Base-by-base conservation (phyloP, 2,113 vertebrate genomes). In the Periophthalmus modestus region DNA sequence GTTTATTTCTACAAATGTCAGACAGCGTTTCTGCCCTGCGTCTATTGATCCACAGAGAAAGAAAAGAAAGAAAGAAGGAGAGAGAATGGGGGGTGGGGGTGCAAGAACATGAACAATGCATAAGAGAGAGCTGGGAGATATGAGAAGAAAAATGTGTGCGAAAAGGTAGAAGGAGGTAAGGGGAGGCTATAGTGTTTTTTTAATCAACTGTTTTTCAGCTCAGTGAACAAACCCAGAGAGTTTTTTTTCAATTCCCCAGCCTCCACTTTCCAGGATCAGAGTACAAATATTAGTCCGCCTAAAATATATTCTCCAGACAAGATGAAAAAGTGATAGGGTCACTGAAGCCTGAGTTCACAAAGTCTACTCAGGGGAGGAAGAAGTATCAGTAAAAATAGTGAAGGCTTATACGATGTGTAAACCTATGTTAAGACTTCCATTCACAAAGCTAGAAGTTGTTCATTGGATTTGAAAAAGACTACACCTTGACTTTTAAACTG, bases 1-100 rank as follows among this genome's bases (percentile, higher is more conserved):
- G 87, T 92, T 92, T 92, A 90, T 92, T 92, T 89, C 89, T 89
- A 92, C 89, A 92, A 91, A 92, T 90, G 91, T 92, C 91, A 91
- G 86, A 89, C 87, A 87, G 84, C 77, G 82, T 89, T 92, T 84
- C 85, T 89, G 87, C 88, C 88, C 84, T 83, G 88, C 76, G 76
- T 89, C 91, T 91, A 89, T 91, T 88, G 88, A 91, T 89, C 88
- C 87, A 78, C 72, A 73, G 85, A 89, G 80, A 84, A 77, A 69
- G 61, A 85, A 55, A 71, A 39, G 39, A 72, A 82, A 39, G 67
- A 50, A 62, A 63, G 47, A 52, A 24, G 67, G 57, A 43, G 39
- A 10, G 54, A n/a, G 5, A 55, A 18, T 47, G 39, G 34, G 73
- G 24, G 71, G 58, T 59, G 65, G 62, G 23, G 68, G 5, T 34